A percentile compares a stretch with the other conserved stretches of the same genome.
phyloP scores from a whole-genome alignment of 2,797 vertebrate species.

The Martes flavigula region DNA sequence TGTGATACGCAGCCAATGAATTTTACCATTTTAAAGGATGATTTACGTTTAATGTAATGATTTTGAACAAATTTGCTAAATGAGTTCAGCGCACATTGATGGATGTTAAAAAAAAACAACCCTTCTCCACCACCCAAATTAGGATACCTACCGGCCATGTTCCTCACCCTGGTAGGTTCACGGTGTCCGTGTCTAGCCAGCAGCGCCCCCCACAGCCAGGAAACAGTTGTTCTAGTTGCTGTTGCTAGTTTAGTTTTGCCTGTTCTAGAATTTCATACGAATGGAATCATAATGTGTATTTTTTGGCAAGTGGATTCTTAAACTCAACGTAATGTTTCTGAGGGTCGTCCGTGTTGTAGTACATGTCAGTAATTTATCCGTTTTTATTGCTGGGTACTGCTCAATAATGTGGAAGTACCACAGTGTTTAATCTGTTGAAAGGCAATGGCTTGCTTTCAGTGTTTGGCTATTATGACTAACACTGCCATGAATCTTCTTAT shows the following conservation, averaged over 20 bases:
- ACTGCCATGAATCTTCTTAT: not conserved
- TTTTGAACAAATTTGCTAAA: slow-evolving; percentile 32
- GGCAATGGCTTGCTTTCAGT: not conserved
- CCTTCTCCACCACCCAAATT: not conserved
- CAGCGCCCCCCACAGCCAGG: not conserved
- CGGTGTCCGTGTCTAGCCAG: not conserved
- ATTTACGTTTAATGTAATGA: not conserved
- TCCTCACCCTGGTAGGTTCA: not conserved
- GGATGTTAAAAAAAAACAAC: not conserved
- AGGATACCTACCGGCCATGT: not conserved
- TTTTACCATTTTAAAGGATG: not conserved
- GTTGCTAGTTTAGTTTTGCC: not conserved
- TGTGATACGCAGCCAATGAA: not conserved
- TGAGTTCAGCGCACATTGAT: not conserved
- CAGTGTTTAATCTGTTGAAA: not conserved
- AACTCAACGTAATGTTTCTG: not conserved
- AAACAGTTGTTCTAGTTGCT: not conserved
- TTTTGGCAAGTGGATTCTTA: not conserved
- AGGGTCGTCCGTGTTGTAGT: not conserved
- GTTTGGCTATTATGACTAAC: not conserved
- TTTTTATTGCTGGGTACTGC: not conserved
- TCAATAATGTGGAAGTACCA: not conserved
- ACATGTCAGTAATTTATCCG: not conserved
- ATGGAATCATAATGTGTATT: not conserved
- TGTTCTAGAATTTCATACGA: not conserved